A percentile compares a stretch with the other conserved stretches of the same genome.
phyloP scores from a whole-genome alignment of 2,888 invertebrate genomes.

The Lithophane leautieri region DNA sequence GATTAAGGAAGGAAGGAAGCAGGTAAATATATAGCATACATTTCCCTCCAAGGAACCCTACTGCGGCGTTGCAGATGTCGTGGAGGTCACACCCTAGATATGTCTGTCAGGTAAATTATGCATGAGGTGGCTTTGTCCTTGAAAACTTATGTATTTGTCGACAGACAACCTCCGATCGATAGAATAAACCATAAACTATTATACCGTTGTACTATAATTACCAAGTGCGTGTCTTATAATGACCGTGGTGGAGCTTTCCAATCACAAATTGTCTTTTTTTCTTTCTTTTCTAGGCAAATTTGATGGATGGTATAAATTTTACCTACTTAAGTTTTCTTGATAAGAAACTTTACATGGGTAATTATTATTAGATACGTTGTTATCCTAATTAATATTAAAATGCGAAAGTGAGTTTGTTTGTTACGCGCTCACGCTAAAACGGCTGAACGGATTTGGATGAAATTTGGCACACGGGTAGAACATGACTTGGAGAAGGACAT shows the following conservation, averaged over 20 bases:
- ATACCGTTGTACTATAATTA: slow-evolving; percentile 39
- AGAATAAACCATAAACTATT: slow-evolving; percentile 35
- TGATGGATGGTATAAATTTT: slow-evolving; percentile 31
- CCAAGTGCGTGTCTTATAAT: slow-evolving; percentile 30
- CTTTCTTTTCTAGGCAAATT: slow-evolving; percentile 2
- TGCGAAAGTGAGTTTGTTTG: too few relatives aligned
- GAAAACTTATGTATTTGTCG: slow-evolving; percentile 43
- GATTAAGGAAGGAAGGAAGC: slow-evolving; percentile 5
- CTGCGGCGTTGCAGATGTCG: slow-evolving; percentile 45
- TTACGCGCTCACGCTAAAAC: too few relatives aligned
- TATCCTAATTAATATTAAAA: neutral
- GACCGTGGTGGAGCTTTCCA: slow-evolving; percentile 17
- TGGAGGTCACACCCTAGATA: slow-evolving; percentile 47
- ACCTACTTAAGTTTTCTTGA: slow-evolving; percentile 8
- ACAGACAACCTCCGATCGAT: slow-evolving; percentile 54
- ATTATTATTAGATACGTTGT: neutral
- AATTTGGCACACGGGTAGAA: too few relatives aligned
- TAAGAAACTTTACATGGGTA: slow-evolving; percentile 25
- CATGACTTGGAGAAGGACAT: too few relatives aligned
- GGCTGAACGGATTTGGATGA: too few relatives aligned
- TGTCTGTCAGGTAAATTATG: slow-evolving; percentile 48
- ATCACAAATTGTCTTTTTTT: slow-evolving; percentile 36
- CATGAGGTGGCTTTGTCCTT: slow-evolving; percentile 54
- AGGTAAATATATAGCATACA: slow-evolving; percentile 13
- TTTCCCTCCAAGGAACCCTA: slow-evolving; percentile 15